Conservation (phyloP, 2,113 vertebrate genomes). For the Aptenodytes forsteri region DNA sequence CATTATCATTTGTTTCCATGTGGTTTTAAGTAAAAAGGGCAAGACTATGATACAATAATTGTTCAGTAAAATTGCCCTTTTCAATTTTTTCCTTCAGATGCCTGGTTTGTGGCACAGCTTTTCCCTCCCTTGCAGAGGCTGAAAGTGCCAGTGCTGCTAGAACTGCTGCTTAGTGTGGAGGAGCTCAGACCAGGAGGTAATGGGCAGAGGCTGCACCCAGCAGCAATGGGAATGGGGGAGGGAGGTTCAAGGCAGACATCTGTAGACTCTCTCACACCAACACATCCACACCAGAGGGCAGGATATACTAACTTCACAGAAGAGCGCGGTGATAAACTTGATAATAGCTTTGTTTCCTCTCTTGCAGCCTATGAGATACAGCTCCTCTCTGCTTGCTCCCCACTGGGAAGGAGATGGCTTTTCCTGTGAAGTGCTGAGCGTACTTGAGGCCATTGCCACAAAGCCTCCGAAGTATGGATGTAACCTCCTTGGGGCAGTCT, state of each 20-base stretch:
- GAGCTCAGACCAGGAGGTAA: not conserved
- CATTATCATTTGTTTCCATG: not conserved
- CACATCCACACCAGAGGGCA: not conserved
- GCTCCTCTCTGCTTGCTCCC: not conserved
- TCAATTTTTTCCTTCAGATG: not conserved
- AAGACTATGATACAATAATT: not conserved
- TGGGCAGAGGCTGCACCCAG: not conserved
- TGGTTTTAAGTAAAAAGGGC: not conserved
- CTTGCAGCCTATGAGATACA: not conserved
- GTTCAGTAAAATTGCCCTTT: not conserved
- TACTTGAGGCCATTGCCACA: not conserved
- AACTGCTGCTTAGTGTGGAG: fast-evolving
- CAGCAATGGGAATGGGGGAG: not conserved
- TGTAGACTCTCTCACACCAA: not conserved
- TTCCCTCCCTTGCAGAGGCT: not conserved
- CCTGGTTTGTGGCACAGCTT: not conserved
- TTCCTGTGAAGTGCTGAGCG: not conserved
- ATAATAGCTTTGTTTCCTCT: not conserved
- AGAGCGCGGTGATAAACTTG: not conserved
- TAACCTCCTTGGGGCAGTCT: not conserved
- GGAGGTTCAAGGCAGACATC: not conserved
- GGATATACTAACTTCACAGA: not conserved
- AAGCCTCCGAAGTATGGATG: not conserved
- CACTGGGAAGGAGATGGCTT: not conserved
- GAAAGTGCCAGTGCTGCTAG: not conserved